Conservation (phyloP, 2,113 vertebrate species). For the Lagopus muta region DNA sequence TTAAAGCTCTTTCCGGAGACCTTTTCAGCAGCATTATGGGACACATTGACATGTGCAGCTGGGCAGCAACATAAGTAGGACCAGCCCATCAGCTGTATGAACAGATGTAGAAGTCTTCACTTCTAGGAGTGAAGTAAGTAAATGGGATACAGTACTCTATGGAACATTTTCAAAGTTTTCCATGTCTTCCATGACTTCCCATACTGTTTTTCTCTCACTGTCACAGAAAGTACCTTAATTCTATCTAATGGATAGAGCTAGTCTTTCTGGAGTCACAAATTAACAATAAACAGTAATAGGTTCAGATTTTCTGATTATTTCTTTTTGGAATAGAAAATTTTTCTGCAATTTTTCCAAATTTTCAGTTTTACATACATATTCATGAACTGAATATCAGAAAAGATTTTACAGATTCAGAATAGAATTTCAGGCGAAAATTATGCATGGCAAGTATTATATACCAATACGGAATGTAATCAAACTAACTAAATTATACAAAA, state of each 20-base stretch:
- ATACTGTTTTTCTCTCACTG: rapidly evolving
- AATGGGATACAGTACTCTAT: neutral
- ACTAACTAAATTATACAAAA: neutral
- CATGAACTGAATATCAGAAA: neutral
- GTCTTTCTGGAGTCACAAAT: neutral
- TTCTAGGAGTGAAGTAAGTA: neutral
- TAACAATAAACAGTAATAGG: neutral
- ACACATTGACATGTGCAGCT: rapidly evolving
- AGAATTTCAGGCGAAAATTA: neutral
- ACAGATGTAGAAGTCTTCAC: neutral
- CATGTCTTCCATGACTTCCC: neutral
- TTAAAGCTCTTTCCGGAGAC: neutral
- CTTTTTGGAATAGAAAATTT: neutral
- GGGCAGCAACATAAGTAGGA: neutral
- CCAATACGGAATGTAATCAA: neutral
- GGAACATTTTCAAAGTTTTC: neutral
- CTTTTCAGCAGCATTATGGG: neutral
- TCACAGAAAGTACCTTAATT: neutral
- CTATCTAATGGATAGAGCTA: neutral
- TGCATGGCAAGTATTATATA: neutral
- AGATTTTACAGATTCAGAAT: neutral
- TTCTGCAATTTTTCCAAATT: neutral
- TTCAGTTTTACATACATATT: neutral
- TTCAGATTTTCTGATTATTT: neutral
- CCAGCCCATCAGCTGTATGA: neutral